These are phyloP conservation scores for Miniopterus natalensis DNA, from an alignment of 2,113 vertebrate genomes.

Conservation along the genomic window DNA sequence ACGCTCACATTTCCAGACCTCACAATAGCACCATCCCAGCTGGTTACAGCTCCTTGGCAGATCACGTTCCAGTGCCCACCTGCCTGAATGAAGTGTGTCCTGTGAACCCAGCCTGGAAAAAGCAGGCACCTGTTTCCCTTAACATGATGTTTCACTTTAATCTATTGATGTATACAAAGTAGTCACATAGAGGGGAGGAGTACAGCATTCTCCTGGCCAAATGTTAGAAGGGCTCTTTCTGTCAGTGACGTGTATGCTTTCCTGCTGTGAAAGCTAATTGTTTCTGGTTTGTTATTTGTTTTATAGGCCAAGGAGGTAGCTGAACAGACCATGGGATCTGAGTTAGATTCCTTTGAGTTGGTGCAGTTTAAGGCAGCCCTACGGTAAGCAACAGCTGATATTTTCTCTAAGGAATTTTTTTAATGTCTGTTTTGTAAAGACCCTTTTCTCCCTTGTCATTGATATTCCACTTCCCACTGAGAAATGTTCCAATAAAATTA, in stretches of 20 bases:
- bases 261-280: slow-evolving; percentile 59
- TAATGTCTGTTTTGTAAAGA: slow-evolving; percentile 18
- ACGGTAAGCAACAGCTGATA: slow-evolving; percentile 86
- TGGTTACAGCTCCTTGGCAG: not conserved
- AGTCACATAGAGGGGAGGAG: not conserved
- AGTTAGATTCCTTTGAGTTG: slow-evolving; percentile 89
- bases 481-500: slow-evolving; percentile 45
- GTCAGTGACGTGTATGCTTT: not conserved
- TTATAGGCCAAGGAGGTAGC: slow-evolving; percentile 94
- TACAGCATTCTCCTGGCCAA: not conserved
- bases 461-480: slow-evolving; percentile 18
- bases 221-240: slow-evolving; percentile 53
- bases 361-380: slow-evolving; percentile 90
- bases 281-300: slow-evolving; percentile 60
- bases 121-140: slow-evolving; percentile 23
- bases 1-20: slow-evolving; percentile 2
- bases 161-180: not conserved
- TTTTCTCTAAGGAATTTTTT: slow-evolving; percentile 23
- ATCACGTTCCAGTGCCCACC: slow-evolving; percentile 42
- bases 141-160: slow-evolving; percentile 25
- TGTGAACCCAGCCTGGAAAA: slow-evolving; percentile 51
- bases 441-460: not conserved
- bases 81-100: slow-evolving; percentile 52
- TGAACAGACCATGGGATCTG: slow-evolving; percentile 90
- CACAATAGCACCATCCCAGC: not conserved